Percentiles rank a stretch among this genome's conserved stretches.
Conservation (phyloP, 2,113 vertebrate species). For the Pachyramphus minor region DNA sequence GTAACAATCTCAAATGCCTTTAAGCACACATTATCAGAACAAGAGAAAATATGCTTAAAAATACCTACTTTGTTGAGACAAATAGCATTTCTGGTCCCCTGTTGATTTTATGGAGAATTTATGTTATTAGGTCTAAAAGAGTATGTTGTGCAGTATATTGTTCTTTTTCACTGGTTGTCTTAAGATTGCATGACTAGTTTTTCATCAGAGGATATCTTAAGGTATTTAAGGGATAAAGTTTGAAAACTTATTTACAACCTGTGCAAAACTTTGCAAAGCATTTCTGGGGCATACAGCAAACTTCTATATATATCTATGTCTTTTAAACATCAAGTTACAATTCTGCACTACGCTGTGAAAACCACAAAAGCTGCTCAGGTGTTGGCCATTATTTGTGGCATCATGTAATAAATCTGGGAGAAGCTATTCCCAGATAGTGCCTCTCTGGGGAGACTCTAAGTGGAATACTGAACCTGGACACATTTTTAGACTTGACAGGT, state of each 20-base stretch:
- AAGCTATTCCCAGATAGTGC: neutral
- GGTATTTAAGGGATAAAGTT: neutral
- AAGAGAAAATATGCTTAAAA: neutral
- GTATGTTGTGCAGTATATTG: neutral
- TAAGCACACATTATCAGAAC: neutral
- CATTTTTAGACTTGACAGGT: neutral
- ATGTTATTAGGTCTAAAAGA: neutral
- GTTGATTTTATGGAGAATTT: neutral
- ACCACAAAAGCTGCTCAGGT: neutral
- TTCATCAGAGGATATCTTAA: neutral
- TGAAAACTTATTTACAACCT: neutral
- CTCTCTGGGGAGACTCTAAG: neutral
- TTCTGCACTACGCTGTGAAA: neutral
- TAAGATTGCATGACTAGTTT: neutral
- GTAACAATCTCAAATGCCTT: neutral
- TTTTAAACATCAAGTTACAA: neutral
- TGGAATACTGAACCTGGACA: neutral
- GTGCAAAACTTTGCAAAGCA: neutral
- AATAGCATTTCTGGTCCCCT: neutral
- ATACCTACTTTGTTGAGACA: neutral
- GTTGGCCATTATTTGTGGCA: neutral
- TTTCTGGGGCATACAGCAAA: neutral
- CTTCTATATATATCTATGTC: neutral
- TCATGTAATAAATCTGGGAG: neutral
- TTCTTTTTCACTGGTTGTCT: neutral